Conservation (phyloP, 1,140 invertebrate genomes). For the Hetaerina americana region DNA sequence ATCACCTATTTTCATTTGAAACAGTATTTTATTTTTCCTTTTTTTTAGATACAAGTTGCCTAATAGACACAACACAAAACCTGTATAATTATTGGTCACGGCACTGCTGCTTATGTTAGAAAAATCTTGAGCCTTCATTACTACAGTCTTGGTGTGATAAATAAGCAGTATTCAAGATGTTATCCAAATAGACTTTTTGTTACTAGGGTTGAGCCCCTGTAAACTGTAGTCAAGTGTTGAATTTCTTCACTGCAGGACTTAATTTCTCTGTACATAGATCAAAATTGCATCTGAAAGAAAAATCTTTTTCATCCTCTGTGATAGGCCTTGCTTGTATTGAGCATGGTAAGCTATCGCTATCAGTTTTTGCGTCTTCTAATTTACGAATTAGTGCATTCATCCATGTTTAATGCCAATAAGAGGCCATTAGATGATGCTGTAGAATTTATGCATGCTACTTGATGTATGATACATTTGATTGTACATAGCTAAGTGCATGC, state of each 20-base stretch:
- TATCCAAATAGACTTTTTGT: not conserved
- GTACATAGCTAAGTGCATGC: not conserved
- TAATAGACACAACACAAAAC: constrained; percentile 2
- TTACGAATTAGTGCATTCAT: not conserved
- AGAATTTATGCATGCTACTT: not conserved
- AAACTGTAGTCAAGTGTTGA: not conserved
- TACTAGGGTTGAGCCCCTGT: not conserved
- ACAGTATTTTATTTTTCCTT: constrained; percentile 4
- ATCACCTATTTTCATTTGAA: not conserved
- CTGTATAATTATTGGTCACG: constrained; percentile 2
- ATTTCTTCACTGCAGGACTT: not conserved
- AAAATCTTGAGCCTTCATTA: not conserved
- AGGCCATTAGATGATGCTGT: not conserved
- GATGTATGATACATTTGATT: not conserved
- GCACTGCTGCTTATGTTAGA: constrained; percentile 3
- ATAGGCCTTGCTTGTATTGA: not conserved
- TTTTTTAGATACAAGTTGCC: constrained; percentile 7
- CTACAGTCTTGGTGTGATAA: not conserved
- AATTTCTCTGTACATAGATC: not conserved
- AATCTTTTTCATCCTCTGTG: not conserved
- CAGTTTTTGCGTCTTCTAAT: not conserved
- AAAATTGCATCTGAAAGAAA: not conserved
- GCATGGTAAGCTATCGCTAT: not conserved
- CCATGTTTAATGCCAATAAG: not conserved
- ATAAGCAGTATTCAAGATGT: not conserved